Evolutionary conservation across 2,888 invertebrate species (phyloP).

Genomic region (Heliconius cydno): DNA sequence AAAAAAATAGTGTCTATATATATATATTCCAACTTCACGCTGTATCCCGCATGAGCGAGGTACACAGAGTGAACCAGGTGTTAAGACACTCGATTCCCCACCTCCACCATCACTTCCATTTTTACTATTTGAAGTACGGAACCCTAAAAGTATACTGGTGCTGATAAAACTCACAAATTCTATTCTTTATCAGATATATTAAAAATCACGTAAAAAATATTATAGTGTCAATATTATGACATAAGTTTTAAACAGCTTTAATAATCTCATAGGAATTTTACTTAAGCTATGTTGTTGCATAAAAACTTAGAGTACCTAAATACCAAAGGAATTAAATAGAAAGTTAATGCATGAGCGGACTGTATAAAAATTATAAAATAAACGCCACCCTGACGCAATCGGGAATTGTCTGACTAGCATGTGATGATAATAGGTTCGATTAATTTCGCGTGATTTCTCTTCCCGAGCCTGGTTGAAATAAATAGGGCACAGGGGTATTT

Average conservation of each 20-base stretch:
- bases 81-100: not conserved
- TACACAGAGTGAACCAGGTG: not conserved
- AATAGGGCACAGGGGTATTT: not conserved
- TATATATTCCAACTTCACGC: not conserved
- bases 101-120: not conserved
- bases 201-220: not conserved
- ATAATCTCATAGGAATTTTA: slow-evolving; percentile 8
- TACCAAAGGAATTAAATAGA: slow-evolving; percentile 7
- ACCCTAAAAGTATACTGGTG: not conserved
- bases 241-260: not conserved
- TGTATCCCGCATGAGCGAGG: too few relatives aligned
- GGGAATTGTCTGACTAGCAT: not conserved
- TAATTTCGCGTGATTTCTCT: not conserved
- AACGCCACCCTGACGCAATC: not conserved
- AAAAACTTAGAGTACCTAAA: slow-evolving; percentile 1
- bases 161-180: not conserved
- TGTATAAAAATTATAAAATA: slow-evolving; percentile 9
- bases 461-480: not conserved
- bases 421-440: not conserved
- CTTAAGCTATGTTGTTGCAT: not conserved
- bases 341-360: not conserved
- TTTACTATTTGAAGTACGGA: too few relatives aligned
- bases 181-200: not conserved
- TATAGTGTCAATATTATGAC: not conserved
- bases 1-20: too few relatives aligned